phyloP scores from a whole-genome alignment of 2,888 invertebrate genomes.

The Lasioglossum marginatum region DNA sequence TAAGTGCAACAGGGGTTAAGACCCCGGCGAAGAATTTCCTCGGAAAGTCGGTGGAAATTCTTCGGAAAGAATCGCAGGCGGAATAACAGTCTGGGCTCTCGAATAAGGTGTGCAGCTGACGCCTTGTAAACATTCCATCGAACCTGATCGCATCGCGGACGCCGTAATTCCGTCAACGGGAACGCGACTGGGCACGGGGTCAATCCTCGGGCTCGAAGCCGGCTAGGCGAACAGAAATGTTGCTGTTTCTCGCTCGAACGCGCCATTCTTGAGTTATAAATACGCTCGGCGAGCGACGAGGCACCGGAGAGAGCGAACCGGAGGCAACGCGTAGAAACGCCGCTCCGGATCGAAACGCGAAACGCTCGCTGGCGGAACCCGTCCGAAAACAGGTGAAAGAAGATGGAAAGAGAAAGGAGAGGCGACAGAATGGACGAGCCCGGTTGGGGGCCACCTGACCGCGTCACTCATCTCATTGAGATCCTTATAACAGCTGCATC shows the following conservation, averaged over 20 bases:
- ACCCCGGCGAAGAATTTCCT: neutral
- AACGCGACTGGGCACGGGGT: constrained; percentile 15
- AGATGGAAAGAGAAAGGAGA: constrained; percentile 39
- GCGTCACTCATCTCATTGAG: constrained; percentile 83
- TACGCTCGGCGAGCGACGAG: constrained; percentile 62
- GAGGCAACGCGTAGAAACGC: neutral
- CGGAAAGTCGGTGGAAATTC: neutral
- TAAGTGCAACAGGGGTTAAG: constrained; percentile 2
- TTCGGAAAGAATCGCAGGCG: neutral
- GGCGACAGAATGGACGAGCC: constrained; percentile 62
- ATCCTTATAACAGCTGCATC: constrained; percentile 79
- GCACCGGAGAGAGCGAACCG: constrained; percentile 35
- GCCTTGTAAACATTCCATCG: constrained; percentile 40
- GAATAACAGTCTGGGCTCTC: neutral
- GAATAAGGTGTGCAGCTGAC: constrained; percentile 27
- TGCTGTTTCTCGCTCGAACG: constrained; percentile 71
- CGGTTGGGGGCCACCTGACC: constrained; percentile 77
- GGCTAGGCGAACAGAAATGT: constrained; percentile 26
- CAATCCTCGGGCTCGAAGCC: constrained; percentile 13
- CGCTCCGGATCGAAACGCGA: constrained; percentile 47
- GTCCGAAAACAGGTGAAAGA: constrained; percentile 43
- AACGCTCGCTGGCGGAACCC: neutral
- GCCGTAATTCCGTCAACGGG: constrained; percentile 68
- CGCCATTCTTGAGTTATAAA: constrained; percentile 81
- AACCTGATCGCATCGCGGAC: constrained; percentile 38